Evolutionary conservation across 2,113 vertebrate species (phyloP).

Genomic region (Budorcas taxicolor): DNA sequence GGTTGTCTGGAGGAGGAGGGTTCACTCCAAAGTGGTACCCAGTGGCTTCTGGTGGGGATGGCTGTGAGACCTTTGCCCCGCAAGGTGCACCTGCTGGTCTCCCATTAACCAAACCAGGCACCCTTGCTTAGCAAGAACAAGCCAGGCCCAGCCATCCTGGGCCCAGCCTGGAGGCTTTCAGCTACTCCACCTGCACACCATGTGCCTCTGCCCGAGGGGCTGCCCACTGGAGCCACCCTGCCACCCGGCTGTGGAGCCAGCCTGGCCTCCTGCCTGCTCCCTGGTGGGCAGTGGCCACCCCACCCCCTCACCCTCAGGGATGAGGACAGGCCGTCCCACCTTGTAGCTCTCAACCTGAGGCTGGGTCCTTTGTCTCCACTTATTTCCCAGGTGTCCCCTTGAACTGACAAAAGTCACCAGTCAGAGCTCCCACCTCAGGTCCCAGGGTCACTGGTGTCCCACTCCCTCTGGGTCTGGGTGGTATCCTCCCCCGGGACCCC

Average conservation of each 20-base stretch:
- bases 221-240: not conserved
- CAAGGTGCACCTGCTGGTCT: not conserved
- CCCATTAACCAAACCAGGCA: not conserved
- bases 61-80: not conserved
- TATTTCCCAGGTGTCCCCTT: not conserved
- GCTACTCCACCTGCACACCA: rapidly evolving
- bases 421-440: not conserved
- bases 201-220: not conserved
- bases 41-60: not conserved
- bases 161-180: not conserved
- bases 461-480: not conserved
- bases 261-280: not conserved
- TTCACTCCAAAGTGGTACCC: not conserved
- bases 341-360: not conserved
- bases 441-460: not conserved
- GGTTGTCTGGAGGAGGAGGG: not conserved
- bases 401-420: not conserved
- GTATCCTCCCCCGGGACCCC: not conserved
- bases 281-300: not conserved
- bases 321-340: not conserved
- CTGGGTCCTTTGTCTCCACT: not conserved
- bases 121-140: not conserved
- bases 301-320: too few relatives aligned
- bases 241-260: rapidly evolving
- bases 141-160: not conserved